Evolutionary conservation across 2,797 vertebrate genomes (phyloP), one percentile per base, ranked within the genome.

Genomic region (Psittacula derbiana): DNA sequence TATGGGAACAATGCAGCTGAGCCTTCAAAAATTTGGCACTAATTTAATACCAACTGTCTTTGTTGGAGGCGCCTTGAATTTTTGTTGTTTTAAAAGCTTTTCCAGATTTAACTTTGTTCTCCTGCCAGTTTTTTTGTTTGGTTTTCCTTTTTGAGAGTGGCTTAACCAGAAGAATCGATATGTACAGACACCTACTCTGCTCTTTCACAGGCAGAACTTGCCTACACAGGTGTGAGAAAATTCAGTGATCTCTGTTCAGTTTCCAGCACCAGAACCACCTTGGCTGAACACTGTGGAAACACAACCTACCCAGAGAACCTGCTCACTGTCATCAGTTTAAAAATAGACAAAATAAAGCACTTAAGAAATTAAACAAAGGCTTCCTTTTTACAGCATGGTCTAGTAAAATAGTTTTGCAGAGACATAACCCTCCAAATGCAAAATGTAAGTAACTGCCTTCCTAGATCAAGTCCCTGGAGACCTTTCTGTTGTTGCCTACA

Each of bases 41-140:
- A n/a, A 86, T 86, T 60, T 83, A 72, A 66, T 86, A 50, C 9
- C 13, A 12, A 40, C 52, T 88, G 25, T 88, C 86, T 86, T 80
- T 91, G 81, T 50, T 88, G 53, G 58, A 88, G 58, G 46, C 1
- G 8, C 53, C 74, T 69, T 58, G 43, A 72, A 49, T 90, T 85
- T 89, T 40, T 90, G 19, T 72, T 91, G 27, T 57, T 43, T 86
- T 58, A 92, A 86, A 94, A 90, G 62, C 62, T 90, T 90, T 88
- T 47, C 55, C 5, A 2, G 62, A 50, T 16, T 79, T 58, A 71
- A 62, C 81, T 91, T 94, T 81, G 53, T 91, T 90, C 79, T 91
- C n/a, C 31, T 93, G 89, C 79, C 95, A 97, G 67, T 12, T 41
- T 93, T 95, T 90, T 50, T 92, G 85, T 80, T 94, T 96, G 43